phyloP scores from a whole-genome alignment of 2,113 vertebrate genomes.

The Amphiprion ocellaris region DNA sequence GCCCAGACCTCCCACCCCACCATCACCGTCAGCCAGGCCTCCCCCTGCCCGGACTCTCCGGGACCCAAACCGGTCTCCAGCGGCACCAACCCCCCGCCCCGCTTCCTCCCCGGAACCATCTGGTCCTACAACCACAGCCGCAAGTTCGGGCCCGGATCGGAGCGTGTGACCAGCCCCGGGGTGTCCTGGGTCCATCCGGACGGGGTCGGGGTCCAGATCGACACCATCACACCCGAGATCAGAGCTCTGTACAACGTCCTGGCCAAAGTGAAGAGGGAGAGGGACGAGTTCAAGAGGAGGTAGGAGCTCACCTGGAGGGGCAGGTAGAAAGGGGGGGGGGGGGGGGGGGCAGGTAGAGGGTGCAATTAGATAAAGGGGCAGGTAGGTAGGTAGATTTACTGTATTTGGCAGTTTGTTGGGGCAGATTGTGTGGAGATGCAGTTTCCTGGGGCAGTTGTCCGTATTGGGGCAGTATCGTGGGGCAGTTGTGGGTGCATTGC shows the following conservation, averaged over 20 bases:
- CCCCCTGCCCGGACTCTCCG: conserved; percentile 79
- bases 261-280: conserved; percentile 96
- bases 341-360: too few species aligned
- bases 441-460: too few species aligned
- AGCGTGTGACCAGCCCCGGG: conserved; percentile 92
- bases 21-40: conserved; percentile 78
- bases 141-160: conserved; percentile 87
- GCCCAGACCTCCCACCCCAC: conserved; percentile 66
- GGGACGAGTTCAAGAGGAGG: conserved; percentile 97
- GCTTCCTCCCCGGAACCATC: conserved; percentile 93
- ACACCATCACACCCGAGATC: conserved; percentile 98
- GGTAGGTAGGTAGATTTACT: too few species aligned
- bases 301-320: conserved; percentile 60
- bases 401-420: too few species aligned
- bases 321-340: too few species aligned
- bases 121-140: conserved; percentile 96
- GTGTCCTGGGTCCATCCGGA: conserved; percentile 96
- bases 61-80: conserved; percentile 53
- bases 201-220: conserved; percentile 97
- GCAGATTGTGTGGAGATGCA: too few species aligned
- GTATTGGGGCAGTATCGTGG: too few species aligned
- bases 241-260: conserved; percentile 98
- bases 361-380: background rate
- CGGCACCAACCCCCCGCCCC: conserved; percentile 78
- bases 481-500: too few species aligned